phyloP scores from a whole-genome alignment of 2,113 vertebrate genomes.

The Rhabdomys dilectus region DNA sequence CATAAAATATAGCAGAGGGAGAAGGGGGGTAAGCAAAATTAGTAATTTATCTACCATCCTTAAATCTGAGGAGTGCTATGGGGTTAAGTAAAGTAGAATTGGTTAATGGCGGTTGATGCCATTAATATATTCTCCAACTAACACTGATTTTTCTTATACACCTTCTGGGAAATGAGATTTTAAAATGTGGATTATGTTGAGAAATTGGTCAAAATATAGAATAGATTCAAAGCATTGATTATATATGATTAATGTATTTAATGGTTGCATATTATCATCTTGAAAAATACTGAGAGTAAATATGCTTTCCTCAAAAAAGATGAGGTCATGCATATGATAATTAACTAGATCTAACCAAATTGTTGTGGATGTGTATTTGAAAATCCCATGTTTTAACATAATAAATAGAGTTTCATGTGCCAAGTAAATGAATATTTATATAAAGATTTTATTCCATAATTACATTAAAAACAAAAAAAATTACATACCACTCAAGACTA shows the following conservation, averaged over 20 bases:
- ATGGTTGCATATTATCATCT: neutral
- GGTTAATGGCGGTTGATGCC: neutral
- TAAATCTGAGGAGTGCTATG: constrained; percentile 27
- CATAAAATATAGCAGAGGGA: neutral
- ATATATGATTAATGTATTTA: neutral
- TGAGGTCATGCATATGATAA: neutral
- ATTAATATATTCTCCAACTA: neutral
- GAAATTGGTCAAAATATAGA: neutral
- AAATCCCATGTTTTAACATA: neutral
- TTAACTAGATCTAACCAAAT: neutral
- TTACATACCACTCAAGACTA: neutral
- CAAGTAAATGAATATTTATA: neutral
- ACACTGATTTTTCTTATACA: neutral
- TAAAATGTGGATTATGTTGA: neutral
- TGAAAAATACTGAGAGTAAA: neutral
- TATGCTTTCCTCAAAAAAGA: neutral
- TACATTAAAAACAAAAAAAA: neutral
- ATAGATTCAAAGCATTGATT: neutral
- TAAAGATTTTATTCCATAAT: neutral
- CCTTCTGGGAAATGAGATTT: neutral
- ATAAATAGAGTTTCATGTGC: neutral
- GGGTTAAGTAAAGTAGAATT: constrained; percentile 7
- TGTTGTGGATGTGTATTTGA: neutral
- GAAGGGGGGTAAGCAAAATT: neutral
- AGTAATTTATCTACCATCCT: constrained; percentile 10